Base-by-base conservation (phyloP, 2,797 vertebrate species). In the Apogon talboti region DNA sequence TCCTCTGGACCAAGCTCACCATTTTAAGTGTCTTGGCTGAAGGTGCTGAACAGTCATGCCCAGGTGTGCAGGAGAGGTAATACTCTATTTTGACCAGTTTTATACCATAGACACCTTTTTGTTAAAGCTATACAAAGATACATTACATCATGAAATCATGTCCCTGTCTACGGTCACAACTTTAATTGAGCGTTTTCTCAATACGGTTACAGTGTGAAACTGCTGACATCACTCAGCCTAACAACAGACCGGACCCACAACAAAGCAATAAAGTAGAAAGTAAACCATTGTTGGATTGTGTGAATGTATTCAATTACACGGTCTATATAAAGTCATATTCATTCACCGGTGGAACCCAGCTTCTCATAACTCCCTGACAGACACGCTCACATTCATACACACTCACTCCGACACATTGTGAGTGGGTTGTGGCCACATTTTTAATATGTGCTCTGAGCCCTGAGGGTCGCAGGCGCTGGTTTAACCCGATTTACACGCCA, bases 401-500 rank as follows among this genome's bases (percentile, higher is more conserved):
- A 59, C 49, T 51, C 51, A 12, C 64, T 57, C 60, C 67, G 51
- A 83, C 73, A 85, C 74, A 74, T 53, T 64, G 66, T 13, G 75
- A 79, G 68, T 58, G 78, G 73, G 76, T 58, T 87, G 87, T 83
- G 87, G 87, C 87, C 76, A 28, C 76, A 62, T 85, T 90, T 89
- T 90, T 89, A 92, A 92, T 91, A 90, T 89, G 84, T 62, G 73
- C 79, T 83, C 58, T 41, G 82, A 84, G 87, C 87, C 92, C 87
- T 8, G 65, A 88, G 87, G 91, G 87, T 90, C 78, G 72, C 83
- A 44, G 81, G 76, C 83, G 83, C 90, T 89, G 89, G 86, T 91
- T 92, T 92, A 93, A 93, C 87, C 87, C 78, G 85, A 91, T 92
- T 92, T 89, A 85, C 86, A 86, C 82, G 77, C 81, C 85, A 73